Base-by-base conservation (phyloP, 2,888 invertebrate species). In the Drosophila planitibia region DNA sequence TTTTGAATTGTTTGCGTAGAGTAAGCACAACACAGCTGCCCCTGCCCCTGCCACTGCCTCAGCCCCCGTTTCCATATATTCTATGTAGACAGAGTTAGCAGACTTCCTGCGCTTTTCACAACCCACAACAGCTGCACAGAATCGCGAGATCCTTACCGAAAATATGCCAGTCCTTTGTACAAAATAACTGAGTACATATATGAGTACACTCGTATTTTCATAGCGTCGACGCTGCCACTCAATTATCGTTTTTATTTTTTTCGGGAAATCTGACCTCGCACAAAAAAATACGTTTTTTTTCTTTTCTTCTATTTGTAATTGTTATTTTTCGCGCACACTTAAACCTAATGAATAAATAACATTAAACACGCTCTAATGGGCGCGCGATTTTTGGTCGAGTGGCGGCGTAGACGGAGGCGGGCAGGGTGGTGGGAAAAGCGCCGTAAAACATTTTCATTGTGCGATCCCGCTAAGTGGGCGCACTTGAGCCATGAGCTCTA, bases 291-390 rank as follows among this genome's bases (percentile, higher is more conserved):
- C 68, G 73, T 69, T 16, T 47, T 47, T 47, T 47, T 70, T 81
- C 64, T 71, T 69, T 82, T 81, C 63, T 70, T 66, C 47, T 47
- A 79, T 79, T 81, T 79, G 83, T 85, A 89, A 87, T 85, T 88
- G 89, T 87, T 87, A 85, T 88, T 89, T 89, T 85, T 89, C 83
- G 90, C 77, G 82, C 83, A 86, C 82, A 82, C 91, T 90, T 87
- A 81, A 89, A 82, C 86, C 82, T 91, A 90, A 90, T 90, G 90
- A 90, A 91, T 91, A 91, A 91, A 91, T 91, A 91, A 91, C 89
- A 91, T 90, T 91, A 90, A 90, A 82, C 84, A 87, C 88, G 91
- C 91, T 81, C 88, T 88, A 91, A 90, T 91, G 88, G 86, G 75
- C 81, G 72, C 78, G 77, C 78, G 75, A 81, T 77, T 85, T 81